Percentiles rank a stretch among this genome's conserved stretches.
Conservation (phyloP, 2,797 vertebrate genomes). For the Phrynocephalus forsythii region DNA sequence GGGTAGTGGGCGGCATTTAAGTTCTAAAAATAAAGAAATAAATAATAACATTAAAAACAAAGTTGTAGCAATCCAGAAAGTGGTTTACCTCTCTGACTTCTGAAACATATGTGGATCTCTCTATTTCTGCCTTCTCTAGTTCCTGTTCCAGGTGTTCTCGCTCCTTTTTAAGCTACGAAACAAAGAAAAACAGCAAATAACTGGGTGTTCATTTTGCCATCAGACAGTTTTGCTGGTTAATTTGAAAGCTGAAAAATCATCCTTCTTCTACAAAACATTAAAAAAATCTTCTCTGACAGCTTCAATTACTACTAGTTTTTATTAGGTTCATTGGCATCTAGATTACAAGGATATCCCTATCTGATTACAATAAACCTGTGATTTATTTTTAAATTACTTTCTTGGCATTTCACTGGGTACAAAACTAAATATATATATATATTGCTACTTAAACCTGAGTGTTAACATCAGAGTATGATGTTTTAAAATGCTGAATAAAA, state of each 20-base stretch:
- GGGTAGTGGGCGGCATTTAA: too few species aligned
- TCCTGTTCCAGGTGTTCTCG: conserved; percentile 93
- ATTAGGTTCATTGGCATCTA: background rate
- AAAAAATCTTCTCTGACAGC: background rate
- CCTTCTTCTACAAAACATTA: background rate
- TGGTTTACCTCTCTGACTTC: conserved; percentile 94
- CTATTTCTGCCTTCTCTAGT: conserved; percentile 92
- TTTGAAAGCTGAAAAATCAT: background rate
- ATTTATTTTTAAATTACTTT: background rate
- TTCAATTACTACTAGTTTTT: background rate
- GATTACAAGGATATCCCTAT: background rate
- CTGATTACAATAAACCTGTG: background rate
- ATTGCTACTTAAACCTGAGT: too few species aligned
- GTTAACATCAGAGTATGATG: background rate
- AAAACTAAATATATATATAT: background rate
- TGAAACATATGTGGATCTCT: conserved; percentile 93
- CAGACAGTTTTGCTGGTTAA: background rate
- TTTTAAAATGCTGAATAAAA: background rate
- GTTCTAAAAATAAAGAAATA: too few species aligned
- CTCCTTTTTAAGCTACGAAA: conserved; percentile 82
- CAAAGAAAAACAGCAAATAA: conserved; percentile 54
- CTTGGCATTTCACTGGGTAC: background rate
- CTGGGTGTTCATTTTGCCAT: background rate
- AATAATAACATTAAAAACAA: background rate
- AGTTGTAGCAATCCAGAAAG: conserved; percentile 19